Evolutionary conservation across 2,888 invertebrate species (phyloP).

Genomic region (Ormyrus rosae): DNA sequence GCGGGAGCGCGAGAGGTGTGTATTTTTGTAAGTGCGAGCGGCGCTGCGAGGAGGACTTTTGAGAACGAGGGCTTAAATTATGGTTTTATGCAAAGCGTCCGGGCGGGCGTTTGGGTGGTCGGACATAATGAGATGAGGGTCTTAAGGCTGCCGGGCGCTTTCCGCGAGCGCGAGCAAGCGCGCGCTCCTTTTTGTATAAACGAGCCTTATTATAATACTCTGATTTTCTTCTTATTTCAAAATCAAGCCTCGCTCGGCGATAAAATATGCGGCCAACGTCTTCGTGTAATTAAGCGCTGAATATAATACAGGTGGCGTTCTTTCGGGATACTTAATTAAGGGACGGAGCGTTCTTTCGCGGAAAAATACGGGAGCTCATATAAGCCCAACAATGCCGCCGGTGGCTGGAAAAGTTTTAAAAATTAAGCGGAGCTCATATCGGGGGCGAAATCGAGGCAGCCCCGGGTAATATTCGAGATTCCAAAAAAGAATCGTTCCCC

Average conservation of each 20-base stretch:
- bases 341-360: too few species aligned
- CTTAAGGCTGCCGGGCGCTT: conserved; percentile 38
- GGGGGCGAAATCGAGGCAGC: conserved; percentile 14
- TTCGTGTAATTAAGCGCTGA: too few species aligned
- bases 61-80: conserved; percentile 25
- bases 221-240: too few species aligned
- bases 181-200: too few species aligned
- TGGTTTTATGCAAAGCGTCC: conserved; percentile 45
- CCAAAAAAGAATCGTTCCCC: neutral
- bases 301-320: too few species aligned
- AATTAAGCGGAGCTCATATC: conserved; percentile 3
- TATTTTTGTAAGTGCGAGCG: conserved; percentile 17
- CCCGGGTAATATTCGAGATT: conserved; percentile 11
- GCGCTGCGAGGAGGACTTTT: neutral
- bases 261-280: too few species aligned
- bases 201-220: too few species aligned
- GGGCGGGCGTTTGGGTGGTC: conserved; percentile 39
- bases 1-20: neutral
- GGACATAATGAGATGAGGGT: conserved; percentile 44
- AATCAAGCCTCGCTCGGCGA: too few species aligned
- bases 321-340: too few species aligned
- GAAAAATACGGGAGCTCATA: too few species aligned
- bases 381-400: too few species aligned
- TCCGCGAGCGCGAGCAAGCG: neutral
- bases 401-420: neutral